Conservation (phyloP, 2,888 invertebrate genomes). For the Smittia sp. region DNA sequence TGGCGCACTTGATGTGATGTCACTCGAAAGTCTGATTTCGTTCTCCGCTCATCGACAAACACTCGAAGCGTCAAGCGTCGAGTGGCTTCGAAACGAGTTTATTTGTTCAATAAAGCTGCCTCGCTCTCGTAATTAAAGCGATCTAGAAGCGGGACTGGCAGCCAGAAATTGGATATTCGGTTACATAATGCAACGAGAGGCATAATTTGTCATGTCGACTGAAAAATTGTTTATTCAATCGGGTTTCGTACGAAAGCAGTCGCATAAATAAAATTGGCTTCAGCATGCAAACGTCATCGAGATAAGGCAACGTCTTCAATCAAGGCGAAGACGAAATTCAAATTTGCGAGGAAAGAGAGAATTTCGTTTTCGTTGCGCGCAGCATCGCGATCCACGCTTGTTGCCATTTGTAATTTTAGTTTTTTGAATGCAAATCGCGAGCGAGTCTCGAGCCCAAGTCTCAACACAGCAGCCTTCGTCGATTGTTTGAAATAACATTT, state of each 20-base stretch:
- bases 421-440: constrained; percentile 34
- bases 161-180: constrained; percentile 32
- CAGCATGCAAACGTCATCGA: constrained; percentile 35
- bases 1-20: constrained; percentile 1
- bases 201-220: constrained; percentile 36
- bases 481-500: constrained; percentile 38
- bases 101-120: constrained; percentile 14
- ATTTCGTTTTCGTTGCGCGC: not conserved
- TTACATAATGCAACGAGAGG: constrained; percentile 21
- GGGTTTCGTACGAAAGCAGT: not conserved
- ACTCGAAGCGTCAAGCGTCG: not conserved
- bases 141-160: not conserved
- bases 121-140: constrained; percentile 1
- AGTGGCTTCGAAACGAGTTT: not conserved
- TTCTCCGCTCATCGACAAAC: not conserved
- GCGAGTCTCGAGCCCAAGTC: constrained; percentile 20
- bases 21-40: not conserved
- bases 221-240: constrained; percentile 25
- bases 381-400: not conserved
- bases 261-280: not conserved
- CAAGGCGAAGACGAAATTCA: not conserved
- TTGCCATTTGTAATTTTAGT: not conserved
- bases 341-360: not conserved
- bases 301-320: constrained; percentile 39
- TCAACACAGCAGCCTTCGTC: constrained; percentile 3